Percentiles rank a stretch among this genome's conserved stretches.
Conservation (phyloP, 2,888 invertebrate species). For the Nephrocerus scutellatus region DNA sequence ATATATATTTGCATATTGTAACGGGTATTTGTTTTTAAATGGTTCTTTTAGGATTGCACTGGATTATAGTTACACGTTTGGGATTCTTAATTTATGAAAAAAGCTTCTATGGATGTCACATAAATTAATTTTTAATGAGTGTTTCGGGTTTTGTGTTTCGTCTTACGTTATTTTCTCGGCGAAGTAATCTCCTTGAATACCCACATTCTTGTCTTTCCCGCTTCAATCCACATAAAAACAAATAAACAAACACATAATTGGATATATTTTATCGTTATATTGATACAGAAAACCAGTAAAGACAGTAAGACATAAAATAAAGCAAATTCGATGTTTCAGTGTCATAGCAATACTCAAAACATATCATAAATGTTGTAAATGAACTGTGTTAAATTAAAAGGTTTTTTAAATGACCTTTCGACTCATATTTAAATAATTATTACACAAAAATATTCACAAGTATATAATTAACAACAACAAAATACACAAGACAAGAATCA, state of each 20-base stretch:
- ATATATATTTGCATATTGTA: too few relatives aligned
- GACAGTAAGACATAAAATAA: constrained; percentile 16
- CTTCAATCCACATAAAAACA: constrained; percentile 1
- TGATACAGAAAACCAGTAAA: constrained; percentile 1
- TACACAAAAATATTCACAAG: too few relatives aligned
- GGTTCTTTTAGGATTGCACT: too few relatives aligned
- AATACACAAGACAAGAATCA: constrained; percentile 21
- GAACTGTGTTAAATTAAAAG: constrained; percentile 17
- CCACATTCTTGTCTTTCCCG: too few relatives aligned
- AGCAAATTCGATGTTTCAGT: constrained; percentile 35
- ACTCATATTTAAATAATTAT: too few relatives aligned
- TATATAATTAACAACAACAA: constrained; percentile 22
- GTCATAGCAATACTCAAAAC: constrained; percentile 48
- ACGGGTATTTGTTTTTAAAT: too few relatives aligned
- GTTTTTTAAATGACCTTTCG: constrained; percentile 23
- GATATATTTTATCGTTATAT: too few relatives aligned
- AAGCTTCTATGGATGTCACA: too few relatives aligned
- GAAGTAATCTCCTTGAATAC: too few relatives aligned
- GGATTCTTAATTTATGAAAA: too few relatives aligned
- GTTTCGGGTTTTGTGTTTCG: constrained; percentile 11
- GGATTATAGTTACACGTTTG: too few relatives aligned
- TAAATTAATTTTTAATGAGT: too few relatives aligned
- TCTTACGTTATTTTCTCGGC: not conserved
- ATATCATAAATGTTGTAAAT: constrained; percentile 49
- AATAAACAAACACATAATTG: constrained; percentile 2